Evolutionary conservation across 2,797 vertebrate species (phyloP).

Genomic region (Podargus strigoides): DNA sequence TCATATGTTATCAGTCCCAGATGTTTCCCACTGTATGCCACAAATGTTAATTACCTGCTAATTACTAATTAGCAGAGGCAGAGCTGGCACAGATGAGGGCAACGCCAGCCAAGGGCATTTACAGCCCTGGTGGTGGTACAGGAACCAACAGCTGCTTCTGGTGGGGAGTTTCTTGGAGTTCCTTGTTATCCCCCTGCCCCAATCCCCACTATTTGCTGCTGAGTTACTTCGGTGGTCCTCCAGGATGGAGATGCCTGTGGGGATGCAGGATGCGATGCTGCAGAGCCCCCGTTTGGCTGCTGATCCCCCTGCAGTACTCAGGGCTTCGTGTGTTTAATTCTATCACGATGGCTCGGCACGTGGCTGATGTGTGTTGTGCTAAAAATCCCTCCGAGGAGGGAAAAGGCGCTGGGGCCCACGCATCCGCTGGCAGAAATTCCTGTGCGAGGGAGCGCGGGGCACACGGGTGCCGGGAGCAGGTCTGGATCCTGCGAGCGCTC

Average conservation of each 20-base stretch:
- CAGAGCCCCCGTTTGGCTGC: background rate
- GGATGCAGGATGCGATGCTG: accelerated
- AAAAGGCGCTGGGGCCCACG: background rate
- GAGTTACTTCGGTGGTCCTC: accelerated
- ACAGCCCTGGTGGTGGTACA: background rate
- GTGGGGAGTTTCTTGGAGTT: background rate
- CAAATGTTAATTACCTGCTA: slow-evolving; percentile 77
- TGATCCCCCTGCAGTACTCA: too few species aligned
- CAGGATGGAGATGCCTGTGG: accelerated
- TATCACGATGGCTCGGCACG: too few species aligned
- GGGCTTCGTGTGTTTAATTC: too few species aligned
- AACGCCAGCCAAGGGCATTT: slow-evolving; percentile 51
- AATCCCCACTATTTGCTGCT: accelerated
- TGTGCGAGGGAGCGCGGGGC: accelerated
- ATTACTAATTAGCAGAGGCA: slow-evolving; percentile 63
- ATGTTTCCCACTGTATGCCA: slow-evolving; percentile 71
- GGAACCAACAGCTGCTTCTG: background rate
- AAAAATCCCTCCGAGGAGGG: background rate
- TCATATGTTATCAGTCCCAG: slow-evolving; percentile 60
- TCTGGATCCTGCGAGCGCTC: accelerated
- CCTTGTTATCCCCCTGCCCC: background rate
- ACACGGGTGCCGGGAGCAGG: background rate
- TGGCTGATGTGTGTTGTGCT: too few species aligned
- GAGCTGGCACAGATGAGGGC: background rate
- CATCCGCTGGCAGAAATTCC: too few species aligned